A percentile compares a stretch with the other conserved stretches of the same genome.
These are phyloP conservation scores for Ovis canadensis DNA, from an alignment of 2,113 vertebrate species.

Conservation along the genomic window DNA sequence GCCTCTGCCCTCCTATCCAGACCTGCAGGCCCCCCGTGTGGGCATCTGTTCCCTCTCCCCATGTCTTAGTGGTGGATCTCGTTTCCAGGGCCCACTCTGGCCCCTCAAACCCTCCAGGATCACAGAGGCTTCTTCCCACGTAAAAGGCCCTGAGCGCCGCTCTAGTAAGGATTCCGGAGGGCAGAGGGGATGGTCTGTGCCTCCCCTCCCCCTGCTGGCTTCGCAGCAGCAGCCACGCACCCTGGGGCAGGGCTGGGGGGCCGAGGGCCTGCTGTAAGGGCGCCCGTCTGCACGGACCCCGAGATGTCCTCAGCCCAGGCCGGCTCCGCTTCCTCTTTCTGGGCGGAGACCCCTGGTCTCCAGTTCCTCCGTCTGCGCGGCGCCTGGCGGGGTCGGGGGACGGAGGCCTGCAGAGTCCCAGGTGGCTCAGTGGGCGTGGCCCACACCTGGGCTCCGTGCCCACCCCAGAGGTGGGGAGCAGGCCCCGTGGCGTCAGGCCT, in stretches of 20 bases:
- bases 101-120: background rate
- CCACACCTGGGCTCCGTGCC: background rate
- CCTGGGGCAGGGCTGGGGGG: background rate
- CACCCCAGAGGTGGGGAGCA: background rate
- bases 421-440: background rate
- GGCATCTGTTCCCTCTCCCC: background rate
- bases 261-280: background rate
- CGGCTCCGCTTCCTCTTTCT: background rate
- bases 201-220: background rate
- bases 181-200: background rate
- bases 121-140: background rate
- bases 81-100: background rate
- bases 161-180: background rate
- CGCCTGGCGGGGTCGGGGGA: background rate
- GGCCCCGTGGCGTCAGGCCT: background rate
- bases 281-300: accelerated
- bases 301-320: background rate
- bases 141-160: background rate
- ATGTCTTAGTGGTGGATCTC: background rate
- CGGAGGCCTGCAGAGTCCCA: background rate
- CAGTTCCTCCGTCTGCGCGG: background rate
- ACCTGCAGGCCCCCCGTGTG: background rate
- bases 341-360: background rate
- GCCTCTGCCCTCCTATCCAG: background rate
- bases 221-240: background rate